These are phyloP conservation scores for Oenanthe melanoleuca DNA, from an alignment of 2,113 vertebrate genomes.

Conservation along the genomic window DNA sequence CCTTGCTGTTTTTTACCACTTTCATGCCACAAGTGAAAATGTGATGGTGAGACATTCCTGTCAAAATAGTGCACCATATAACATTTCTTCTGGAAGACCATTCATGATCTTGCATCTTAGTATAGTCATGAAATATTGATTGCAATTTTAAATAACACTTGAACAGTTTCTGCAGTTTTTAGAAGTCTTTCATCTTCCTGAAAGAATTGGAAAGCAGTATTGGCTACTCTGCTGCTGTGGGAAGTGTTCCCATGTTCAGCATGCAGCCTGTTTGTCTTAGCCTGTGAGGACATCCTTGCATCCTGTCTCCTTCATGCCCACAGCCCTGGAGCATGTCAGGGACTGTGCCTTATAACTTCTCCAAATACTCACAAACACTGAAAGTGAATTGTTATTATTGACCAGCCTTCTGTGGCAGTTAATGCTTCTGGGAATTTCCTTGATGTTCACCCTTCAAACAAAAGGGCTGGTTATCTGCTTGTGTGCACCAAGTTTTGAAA, in stretches of 20 bases:
- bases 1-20: neutral
- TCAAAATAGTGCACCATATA: neutral
- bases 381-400: neutral
- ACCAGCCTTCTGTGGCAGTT: neutral
- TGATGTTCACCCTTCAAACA: neutral
- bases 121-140: neutral
- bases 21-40: neutral
- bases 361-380: neutral
- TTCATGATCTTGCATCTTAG: neutral
- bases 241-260: neutral
- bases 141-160: neutral
- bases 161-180: neutral
- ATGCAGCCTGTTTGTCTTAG: neutral
- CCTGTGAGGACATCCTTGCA: neutral
- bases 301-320: neutral
- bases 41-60: neutral
- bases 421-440: neutral
- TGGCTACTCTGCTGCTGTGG: neutral
- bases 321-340: neutral
- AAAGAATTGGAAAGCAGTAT: neutral
- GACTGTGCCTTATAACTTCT: neutral
- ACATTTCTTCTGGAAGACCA: neutral
- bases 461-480: neutral
- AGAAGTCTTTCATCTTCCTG: neutral
- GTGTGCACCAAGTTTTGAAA: neutral